Evolutionary conservation across 2,113 vertebrate species (phyloP), one percentile per base, ranked within the genome.

Genomic region (Rallus limicola): DNA sequence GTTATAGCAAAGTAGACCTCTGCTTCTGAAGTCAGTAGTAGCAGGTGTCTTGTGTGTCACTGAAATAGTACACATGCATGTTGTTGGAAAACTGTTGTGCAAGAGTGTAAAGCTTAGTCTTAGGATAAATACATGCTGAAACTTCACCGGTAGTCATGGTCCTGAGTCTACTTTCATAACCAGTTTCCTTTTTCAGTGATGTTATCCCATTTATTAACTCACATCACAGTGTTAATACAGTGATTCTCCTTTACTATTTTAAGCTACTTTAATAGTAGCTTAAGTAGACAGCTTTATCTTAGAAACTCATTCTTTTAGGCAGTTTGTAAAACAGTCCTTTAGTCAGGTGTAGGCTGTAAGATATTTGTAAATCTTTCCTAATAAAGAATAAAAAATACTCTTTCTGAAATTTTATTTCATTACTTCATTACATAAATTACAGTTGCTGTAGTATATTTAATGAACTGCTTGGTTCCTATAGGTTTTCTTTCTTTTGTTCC

Each of bases 41-140:
- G 29, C 5, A 8, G 11, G 1, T 82, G 24, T 79, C 46, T 14
- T 75, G 2, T n/a, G 4, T 65, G 23, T 74, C 56, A n/a, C 31
- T 90, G 46, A 36, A 65, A 20, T 11, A 18, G n/a, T 29, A 29
- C 24, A 11, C 34, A 77, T 6, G 25, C 36, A 23, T 0, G 0
- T 24, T 69, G 40, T 48, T 83, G 33, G 17, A 88, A 63, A 42
- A 24, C 7, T 52, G 17, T 10, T 29, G 13, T 52, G 19, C 29
- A 53, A 48, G 18, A 42, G 5, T 34, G 20, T 26, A 69, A 92
- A 87, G 18, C 56, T 38, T 13, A 62, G 36, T 72, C 24, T 62
- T 62, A 19, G 6, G 36, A 25, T 38, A 42, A 46, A 25, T 38
- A 42, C 2, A 3, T 42, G 9, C 82, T 80, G 58, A 85, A 34